Conservation (phyloP, 2,113 vertebrate genomes). For the Calypte anna region DNA sequence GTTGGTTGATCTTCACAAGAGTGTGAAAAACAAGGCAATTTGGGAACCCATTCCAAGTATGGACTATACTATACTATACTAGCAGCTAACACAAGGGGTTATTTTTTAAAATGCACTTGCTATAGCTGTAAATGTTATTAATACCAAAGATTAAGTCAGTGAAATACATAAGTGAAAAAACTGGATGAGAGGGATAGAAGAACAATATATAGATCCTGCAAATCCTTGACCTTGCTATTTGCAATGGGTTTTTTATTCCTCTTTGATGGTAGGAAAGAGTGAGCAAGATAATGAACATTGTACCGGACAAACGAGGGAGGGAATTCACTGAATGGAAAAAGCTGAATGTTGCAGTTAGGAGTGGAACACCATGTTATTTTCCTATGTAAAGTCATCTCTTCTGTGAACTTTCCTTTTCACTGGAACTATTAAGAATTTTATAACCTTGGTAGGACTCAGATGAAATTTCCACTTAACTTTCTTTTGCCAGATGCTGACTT, state of each 20-base stretch:
- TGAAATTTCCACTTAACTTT: not conserved
- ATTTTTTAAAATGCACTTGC: not conserved
- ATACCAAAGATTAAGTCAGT: not conserved
- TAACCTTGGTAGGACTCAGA: not conserved
- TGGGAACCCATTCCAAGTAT: not conserved
- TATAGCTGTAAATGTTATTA: not conserved
- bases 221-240: not conserved
- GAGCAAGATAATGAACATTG: not conserved
- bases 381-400: not conserved
- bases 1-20: not conserved
- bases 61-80: not conserved
- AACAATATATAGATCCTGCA: not conserved
- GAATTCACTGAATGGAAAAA: not conserved
- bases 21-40: not conserved
- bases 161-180: not conserved
- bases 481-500: not conserved
- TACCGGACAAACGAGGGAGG: not conserved
- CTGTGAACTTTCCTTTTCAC: not conserved
- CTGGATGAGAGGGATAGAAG: not conserved
- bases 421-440: not conserved
- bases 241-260: not conserved
- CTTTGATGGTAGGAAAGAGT: not conserved
- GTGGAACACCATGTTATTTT: not conserved
- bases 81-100: rapidly evolving
- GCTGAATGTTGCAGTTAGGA: rapidly evolving